Conservation (phyloP, 2,797 vertebrate genomes). For the Neostethus bicornis region DNA sequence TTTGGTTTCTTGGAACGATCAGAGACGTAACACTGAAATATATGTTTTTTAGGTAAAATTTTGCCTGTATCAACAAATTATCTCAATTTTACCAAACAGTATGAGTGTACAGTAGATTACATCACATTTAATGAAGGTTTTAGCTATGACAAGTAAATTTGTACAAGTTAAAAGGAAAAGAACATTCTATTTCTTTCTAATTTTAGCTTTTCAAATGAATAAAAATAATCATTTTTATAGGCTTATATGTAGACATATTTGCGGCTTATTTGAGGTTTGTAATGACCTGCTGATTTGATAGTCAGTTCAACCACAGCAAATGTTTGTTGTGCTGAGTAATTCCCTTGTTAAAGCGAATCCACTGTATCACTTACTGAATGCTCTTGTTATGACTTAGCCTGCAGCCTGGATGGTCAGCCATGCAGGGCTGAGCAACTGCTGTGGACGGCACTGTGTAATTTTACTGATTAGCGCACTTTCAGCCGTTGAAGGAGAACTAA, state of each 20-base stretch:
- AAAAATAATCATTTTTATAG: constrained; percentile 37
- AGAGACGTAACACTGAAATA: constrained; percentile 1
- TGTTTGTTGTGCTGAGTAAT: constrained; percentile 15
- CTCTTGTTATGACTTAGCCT: constrained; percentile 7
- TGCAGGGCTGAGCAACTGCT: neutral
- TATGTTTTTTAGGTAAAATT: neutral
- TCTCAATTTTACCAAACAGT: neutral
- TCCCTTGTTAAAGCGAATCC: constrained; percentile 9
- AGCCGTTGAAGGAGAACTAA: constrained; percentile 28
- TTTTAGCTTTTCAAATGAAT: constrained; percentile 45
- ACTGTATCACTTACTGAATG: constrained; percentile 5
- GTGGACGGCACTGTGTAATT: constrained; percentile 19
- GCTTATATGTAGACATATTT: constrained; percentile 24
- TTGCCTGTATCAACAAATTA: neutral
- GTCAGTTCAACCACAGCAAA: constrained; percentile 13
- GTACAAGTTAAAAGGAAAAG: neutral
- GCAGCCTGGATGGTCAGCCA: constrained; percentile 9
- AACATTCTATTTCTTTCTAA: constrained; percentile 34
- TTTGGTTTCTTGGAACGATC: constrained; percentile 8
- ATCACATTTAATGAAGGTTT: neutral
- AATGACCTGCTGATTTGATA: constrained; percentile 25
- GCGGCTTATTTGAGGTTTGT: constrained; percentile 6
- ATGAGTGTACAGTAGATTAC: neutral
- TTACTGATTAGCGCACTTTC: constrained; percentile 40
- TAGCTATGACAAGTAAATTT: neutral